Percentiles rank a stretch among this genome's conserved stretches.
Evolutionary conservation across 2,888 invertebrate species (phyloP).

Genomic region (Craniophora ligustri): DNA sequence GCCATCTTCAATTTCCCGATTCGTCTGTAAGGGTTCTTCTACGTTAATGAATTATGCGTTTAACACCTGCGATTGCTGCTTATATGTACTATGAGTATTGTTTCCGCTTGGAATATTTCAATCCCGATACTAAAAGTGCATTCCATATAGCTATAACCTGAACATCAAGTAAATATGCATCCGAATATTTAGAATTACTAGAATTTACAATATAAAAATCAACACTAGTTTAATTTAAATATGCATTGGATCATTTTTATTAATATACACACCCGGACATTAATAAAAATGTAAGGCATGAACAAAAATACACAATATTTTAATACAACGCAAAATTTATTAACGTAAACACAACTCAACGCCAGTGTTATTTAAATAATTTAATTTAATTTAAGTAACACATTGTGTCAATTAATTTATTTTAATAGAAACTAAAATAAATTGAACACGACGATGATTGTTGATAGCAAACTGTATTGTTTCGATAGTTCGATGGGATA

Average conservation of each 20-base stretch:
- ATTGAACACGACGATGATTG: slow-evolving; percentile 29
- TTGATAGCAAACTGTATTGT: slow-evolving; percentile 32
- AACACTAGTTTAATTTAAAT: no score
- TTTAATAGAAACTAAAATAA: slow-evolving; percentile 44
- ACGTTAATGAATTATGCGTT: slow-evolving; percentile 20
- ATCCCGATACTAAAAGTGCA: no score
- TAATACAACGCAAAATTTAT: slow-evolving; percentile 9
- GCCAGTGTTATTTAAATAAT: slow-evolving; percentile 51
- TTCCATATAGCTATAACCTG: no score
- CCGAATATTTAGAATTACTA: no score
- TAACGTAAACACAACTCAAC: slow-evolving; percentile 16
- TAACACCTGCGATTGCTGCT: no score
- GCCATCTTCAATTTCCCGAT: slow-evolving; percentile 53
- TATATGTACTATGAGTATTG: no score
- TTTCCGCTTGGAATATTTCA: no score
- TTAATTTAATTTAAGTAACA: slow-evolving; percentile 49
- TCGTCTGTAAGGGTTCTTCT: slow-evolving; percentile 14
- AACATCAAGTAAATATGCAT: no score
- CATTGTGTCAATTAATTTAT: slow-evolving; percentile 68
- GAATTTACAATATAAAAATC: no score
- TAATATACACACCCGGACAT: not conserved
- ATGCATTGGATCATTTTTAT: no score
- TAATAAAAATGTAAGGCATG: not conserved
- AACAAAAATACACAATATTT: not conserved
- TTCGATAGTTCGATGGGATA: slow-evolving; percentile 38